A percentile compares a stretch with the other conserved stretches of the same genome.
phyloP scores from a whole-genome alignment of 53 echinoderm and acorn worm genomes.

The Patiria pectinifera region DNA sequence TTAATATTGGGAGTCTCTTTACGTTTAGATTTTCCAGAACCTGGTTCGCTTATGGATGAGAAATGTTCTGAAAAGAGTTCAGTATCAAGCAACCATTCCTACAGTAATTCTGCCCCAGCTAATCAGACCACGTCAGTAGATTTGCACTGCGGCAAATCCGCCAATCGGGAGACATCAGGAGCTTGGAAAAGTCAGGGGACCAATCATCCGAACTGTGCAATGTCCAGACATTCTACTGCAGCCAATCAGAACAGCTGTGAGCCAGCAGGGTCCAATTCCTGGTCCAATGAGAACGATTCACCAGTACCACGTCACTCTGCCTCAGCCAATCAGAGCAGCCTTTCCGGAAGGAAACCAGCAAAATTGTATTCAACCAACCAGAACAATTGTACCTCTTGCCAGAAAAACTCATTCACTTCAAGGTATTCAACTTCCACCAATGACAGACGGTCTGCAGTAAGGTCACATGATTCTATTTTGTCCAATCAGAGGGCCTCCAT shows the following conservation, averaged over 20 bases:
- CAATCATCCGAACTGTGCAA: background rate
- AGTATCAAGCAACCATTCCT: constrained; percentile 34
- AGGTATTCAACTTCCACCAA: background rate
- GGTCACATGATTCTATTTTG: background rate
- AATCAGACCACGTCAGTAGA: background rate
- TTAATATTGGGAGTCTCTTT: background rate
- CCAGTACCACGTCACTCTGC: background rate
- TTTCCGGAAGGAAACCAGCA: background rate
- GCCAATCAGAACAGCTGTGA: background rate
- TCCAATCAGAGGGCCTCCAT: constrained; percentile 4
- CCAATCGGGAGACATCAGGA: constrained; percentile 5
- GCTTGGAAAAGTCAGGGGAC: background rate
- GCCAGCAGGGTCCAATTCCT: background rate
- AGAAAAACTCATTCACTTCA: background rate
- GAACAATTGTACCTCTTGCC: background rate
- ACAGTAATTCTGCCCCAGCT: background rate
- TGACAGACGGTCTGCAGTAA: background rate
- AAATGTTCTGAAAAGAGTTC: background rate
- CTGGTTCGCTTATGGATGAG: background rate
- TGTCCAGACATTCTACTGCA: background rate
- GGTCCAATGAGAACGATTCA: background rate
- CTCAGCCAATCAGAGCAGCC: constrained; percentile 7
- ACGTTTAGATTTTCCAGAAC: background rate
- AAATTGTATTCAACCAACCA: background rate
- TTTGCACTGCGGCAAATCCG: background rate